A percentile compares a stretch with the other conserved stretches of the same genome.
Conservation (phyloP, 1,140 invertebrate species). For the Zeugodacus cucurbitae region DNA sequence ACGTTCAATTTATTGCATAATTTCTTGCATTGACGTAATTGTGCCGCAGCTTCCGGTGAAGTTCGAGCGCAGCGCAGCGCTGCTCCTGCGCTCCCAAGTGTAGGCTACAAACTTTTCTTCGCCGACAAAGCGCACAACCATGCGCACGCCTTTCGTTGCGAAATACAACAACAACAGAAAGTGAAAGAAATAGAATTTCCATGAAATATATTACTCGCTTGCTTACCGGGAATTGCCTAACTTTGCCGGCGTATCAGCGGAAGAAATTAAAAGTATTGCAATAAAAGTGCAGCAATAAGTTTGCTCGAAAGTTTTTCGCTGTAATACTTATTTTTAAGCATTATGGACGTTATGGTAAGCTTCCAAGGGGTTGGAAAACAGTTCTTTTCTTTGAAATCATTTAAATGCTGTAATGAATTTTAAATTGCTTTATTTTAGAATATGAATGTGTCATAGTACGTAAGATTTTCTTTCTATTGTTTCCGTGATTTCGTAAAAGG, state of each 20-base stretch:
- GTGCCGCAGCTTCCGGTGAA: neutral
- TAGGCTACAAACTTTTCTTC: neutral
- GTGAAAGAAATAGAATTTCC: neutral
- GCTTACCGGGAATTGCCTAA: neutral
- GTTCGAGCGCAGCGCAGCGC: neutral
- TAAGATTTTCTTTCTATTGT: too few species aligned
- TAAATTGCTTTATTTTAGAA: neutral
- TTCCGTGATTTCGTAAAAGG: too few species aligned
- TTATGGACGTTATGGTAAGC: neutral
- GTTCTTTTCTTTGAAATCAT: neutral
- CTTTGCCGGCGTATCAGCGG: neutral
- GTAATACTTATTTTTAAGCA: neutral
- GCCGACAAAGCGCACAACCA: too few species aligned
- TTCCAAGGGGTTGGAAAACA: neutral
- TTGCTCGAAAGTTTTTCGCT: neutral
- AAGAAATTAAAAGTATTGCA: constrained; percentile 17
- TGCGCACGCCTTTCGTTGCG: neutral
- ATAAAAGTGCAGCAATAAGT: neutral
- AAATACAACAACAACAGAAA: neutral
- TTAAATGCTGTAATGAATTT: neutral
- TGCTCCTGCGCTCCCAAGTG: neutral
- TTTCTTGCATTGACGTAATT: neutral
- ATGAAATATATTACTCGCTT: neutral
- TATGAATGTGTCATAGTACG: too few species aligned
- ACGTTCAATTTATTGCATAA: neutral